These are phyloP conservation scores for Pentalonia nigronervosa DNA, from an alignment of 1,140 invertebrate species.

Conservation along the genomic window DNA sequence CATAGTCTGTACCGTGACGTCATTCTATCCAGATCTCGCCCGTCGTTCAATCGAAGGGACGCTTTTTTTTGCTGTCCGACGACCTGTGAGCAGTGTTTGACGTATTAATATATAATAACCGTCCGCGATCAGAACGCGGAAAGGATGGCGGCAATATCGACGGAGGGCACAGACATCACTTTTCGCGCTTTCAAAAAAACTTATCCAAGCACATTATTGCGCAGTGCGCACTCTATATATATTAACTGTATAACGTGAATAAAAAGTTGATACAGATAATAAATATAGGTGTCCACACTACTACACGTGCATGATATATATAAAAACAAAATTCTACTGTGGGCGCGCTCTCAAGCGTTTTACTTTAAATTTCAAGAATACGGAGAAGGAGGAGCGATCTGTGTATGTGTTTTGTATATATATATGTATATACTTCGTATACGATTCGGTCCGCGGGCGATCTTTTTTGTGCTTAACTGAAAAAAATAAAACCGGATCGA, in stretches of 20 bases:
- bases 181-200: slow-evolving; percentile 29
- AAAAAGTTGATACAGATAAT: neutral
- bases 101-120: neutral
- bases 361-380: neutral
- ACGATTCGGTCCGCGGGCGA: neutral
- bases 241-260: neutral
- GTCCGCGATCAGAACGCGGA: neutral
- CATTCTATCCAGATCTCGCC: neutral
- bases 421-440: neutral
- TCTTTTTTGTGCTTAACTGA: neutral
- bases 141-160: neutral
- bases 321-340: neutral
- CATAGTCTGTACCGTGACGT: neutral
- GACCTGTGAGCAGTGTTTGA: neutral
- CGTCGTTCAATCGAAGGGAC: neutral
- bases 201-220: neutral
- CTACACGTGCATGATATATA: neutral
- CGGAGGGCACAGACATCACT: neutral
- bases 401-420: neutral
- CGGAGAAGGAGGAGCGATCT: neutral
- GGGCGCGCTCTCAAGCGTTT: neutral
- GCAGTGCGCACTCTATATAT: neutral
- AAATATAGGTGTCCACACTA: neutral
- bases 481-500: slow-evolving; percentile 41
- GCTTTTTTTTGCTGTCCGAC: neutral